Evolutionary conservation across 2,888 invertebrate genomes (phyloP), one percentile per base, ranked within the genome.

Genomic region (Heliconius ethilla): DNA sequence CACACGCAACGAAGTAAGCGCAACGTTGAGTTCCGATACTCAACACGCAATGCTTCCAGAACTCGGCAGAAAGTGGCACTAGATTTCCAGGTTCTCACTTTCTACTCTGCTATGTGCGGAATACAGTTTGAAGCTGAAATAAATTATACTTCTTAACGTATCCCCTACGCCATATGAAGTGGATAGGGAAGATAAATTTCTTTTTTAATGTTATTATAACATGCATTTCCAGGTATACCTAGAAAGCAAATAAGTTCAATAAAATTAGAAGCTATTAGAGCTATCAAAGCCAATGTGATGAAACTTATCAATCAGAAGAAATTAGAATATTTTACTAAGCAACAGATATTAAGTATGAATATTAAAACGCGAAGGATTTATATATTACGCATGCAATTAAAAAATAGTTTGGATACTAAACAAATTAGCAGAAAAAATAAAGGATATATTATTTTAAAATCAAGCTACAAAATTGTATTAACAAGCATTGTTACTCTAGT

Each of bases 311-410:
- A 86, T 80, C 90, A 91, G 79, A 84, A 87, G 9, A 93, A 94
- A 81, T 82, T 94, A 27, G 82, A 87, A 77, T 90, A 83, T 82
- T 94, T 94, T 78, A 92, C 92, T 3, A 90, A 89, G 78, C 89
- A 91, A 78, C 94, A 94, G 83, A 91, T 94, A 83, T 79, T 91
- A 75, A 85, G 91, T 78, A 91, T 94, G 92, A 86, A 87, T 78
- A 83, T 87, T 4, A 88, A 87, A 84, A 86, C 94, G 6, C 86
- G 93, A 45, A 85, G 92, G 27, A 87, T 90, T 63, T 94, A 88
- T 81, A 88, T 94, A 79, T 85, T 94, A 82, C 87, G 94, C 80
- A 88, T 92, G 88, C 90, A 92, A 79, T 81, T 94, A 75, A 88
- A 82, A 81, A 84, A 81, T 75, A 93, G 92, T 82, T 85, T 90